A percentile compares a stretch with the other conserved stretches of the same genome.
These are phyloP conservation scores for Sipha flava DNA, from an alignment of 1,140 invertebrate species.

Conservation along the genomic window DNA sequence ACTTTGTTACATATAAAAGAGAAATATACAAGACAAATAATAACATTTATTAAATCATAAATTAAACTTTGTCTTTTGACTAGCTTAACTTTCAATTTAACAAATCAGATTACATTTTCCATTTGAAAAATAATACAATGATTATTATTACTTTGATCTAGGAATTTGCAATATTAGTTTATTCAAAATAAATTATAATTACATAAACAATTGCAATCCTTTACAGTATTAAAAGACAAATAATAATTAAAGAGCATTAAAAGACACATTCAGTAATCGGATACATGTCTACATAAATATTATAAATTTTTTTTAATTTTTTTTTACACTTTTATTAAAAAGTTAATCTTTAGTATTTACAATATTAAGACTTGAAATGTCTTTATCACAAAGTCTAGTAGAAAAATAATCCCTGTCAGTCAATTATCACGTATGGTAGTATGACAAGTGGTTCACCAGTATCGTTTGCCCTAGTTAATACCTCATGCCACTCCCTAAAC, in stretches of 20 bases:
- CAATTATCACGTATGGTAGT: slow-evolving; percentile 87
- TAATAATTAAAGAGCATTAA: background rate
- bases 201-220: background rate
- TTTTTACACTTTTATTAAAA: slow-evolving; percentile 6
- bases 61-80: slow-evolving; percentile 23
- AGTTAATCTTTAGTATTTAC: slow-evolving; percentile 26
- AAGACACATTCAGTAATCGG: slow-evolving; percentile 19
- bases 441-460: slow-evolving; percentile 67
- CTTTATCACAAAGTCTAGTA: slow-evolving; percentile 33
- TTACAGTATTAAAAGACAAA: slow-evolving; percentile 20
- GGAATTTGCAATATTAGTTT: background rate
- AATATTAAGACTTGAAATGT: slow-evolving; percentile 31
- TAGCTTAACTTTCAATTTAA: slow-evolving; percentile 6
- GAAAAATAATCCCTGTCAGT: slow-evolving; percentile 49
- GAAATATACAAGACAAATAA: slow-evolving; percentile 15
- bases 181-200: slow-evolving; percentile 3
- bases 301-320: slow-evolving; percentile 9
- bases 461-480: slow-evolving; percentile 57
- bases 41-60: slow-evolving; percentile 20
- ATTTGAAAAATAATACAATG: slow-evolving; percentile 1
- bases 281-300: slow-evolving; percentile 24
- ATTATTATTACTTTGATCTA: slow-evolving; percentile 28
- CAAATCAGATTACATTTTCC: slow-evolving; percentile 2
- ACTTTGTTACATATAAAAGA: background rate
- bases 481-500: slow-evolving; percentile 78